Conservation (phyloP, 2,888 invertebrate genomes). For the Sepiola atlantica region DNA sequence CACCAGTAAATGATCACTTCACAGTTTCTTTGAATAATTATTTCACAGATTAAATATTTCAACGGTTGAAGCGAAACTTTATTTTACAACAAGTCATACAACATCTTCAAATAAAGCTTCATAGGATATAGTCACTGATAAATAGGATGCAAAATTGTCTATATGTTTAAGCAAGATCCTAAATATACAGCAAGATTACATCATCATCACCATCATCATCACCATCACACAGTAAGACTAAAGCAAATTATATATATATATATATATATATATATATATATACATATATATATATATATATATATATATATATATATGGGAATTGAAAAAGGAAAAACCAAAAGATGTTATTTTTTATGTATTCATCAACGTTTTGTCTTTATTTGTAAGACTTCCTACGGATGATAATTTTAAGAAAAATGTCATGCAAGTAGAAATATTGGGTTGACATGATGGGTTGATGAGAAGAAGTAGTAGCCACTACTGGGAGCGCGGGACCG, state of each 20-base stretch:
- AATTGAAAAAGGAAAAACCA: no score
- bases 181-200: slow-evolving; percentile 32
- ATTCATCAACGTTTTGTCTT: no score
- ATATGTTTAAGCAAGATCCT: background rate
- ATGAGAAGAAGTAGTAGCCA: no score
- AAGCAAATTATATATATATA: background rate
- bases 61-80: background rate
- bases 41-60: background rate
- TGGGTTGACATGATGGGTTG: no score
- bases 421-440: no score
- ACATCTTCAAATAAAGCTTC: slow-evolving; percentile 11
- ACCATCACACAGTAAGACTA: background rate
- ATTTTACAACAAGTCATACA: slow-evolving; percentile 32
- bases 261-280: background rate
- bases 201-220: background rate
- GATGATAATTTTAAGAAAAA: no score
- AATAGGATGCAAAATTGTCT: background rate
- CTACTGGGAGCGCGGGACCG: no score
- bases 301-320: background rate
- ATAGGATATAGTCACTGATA: background rate
- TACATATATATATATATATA: background rate
- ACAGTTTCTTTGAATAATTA: background rate
- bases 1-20: background rate
- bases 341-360: no score
- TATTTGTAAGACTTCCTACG: no score